A percentile compares a stretch with the other conserved stretches of the same genome.
Conservation (phyloP, 53 echinoderm and acorn worm species). For the Holothuria scabra region DNA sequence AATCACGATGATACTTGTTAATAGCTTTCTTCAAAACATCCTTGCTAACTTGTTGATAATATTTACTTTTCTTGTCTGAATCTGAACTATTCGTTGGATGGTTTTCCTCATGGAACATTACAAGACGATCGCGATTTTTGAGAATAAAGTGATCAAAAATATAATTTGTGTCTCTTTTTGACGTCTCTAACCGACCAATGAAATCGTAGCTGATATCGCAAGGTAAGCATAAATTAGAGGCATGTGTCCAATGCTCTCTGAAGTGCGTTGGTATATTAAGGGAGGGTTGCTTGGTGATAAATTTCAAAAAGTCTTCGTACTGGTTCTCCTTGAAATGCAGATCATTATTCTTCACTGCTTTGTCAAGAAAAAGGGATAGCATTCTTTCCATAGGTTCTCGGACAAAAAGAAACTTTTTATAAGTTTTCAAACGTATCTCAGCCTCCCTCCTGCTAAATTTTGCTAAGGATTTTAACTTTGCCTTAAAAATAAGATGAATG, state of each 20-base stretch:
- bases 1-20: not conserved
- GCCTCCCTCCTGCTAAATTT: not conserved
- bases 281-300: not conserved
- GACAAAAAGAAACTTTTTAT: no score
- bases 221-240: not conserved
- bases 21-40: not conserved
- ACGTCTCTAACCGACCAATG: no score
- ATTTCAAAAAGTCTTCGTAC: constrained; percentile 10
- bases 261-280: not conserved
- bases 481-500: not conserved
- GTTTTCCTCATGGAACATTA: no score
- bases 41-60: not conserved
- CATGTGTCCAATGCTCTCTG: not conserved
- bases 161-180: no score
- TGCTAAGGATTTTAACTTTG: not conserved
- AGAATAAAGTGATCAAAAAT: no score
- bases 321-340: not conserved
- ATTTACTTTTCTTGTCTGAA: not conserved
- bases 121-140: no score
- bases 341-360: not conserved
- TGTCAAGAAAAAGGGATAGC: constrained; percentile 9
- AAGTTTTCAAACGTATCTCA: not conserved
- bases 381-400: not conserved
- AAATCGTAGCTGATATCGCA: no score
- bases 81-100: not conserved